Evolutionary conservation across 1,140 invertebrate genomes (phyloP).

Genomic region (Nylanderia fulva): DNA sequence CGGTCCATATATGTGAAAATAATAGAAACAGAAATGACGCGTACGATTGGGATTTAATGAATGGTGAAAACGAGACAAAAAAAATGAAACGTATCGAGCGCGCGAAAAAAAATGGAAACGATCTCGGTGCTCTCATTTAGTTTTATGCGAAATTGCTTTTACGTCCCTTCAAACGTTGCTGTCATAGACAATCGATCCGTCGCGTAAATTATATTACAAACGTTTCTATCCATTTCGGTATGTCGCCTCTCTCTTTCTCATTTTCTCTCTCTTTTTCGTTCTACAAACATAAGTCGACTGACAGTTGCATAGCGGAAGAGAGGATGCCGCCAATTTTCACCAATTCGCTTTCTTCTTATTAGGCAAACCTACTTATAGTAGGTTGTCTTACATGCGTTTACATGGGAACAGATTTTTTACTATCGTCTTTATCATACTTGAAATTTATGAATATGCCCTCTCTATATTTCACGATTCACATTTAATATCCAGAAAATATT

Average conservation of each 20-base stretch:
- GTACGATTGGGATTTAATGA: conserved; percentile 36
- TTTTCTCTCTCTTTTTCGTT: no score
- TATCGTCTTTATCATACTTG: not conserved
- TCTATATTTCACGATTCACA: not conserved
- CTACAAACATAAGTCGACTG: not conserved
- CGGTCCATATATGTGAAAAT: not conserved
- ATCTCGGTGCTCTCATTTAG: conserved; percentile 20
- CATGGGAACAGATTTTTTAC: not conserved
- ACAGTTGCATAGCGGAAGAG: not conserved
- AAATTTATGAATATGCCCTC: not conserved
- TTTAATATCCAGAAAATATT: not conserved
- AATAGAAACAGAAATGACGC: not conserved
- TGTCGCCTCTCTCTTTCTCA: not conserved
- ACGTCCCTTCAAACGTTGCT: conserved; percentile 17
- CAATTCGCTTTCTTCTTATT: conserved; percentile 53
- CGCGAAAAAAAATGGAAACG: conserved; percentile 3
- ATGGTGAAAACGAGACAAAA: not conserved
- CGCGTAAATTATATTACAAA: conserved; percentile 11
- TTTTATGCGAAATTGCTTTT: conserved; percentile 44
- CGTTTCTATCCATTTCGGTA: conserved; percentile 7
- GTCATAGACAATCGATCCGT: conserved; percentile 24
- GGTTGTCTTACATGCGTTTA: not conserved
- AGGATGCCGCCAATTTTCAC: conserved; percentile 21
- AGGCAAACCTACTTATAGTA: conserved; percentile 10
- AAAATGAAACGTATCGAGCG: conserved; percentile 8